Evolutionary conservation across 1,140 invertebrate genomes (phyloP).

Genomic region (Centruroides vittatus): DNA sequence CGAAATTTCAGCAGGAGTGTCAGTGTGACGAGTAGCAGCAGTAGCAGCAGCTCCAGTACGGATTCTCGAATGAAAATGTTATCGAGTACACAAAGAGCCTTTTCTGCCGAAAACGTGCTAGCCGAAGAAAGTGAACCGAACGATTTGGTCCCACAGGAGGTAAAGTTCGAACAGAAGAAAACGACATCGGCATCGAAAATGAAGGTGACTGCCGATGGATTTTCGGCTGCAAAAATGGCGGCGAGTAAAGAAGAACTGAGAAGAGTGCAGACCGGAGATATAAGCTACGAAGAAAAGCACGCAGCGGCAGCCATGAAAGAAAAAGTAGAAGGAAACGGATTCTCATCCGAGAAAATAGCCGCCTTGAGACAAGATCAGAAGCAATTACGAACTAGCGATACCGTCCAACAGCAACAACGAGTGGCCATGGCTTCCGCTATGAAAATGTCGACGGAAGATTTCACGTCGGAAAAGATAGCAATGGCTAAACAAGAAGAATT

Average conservation of each 20-base stretch:
- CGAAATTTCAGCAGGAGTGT: slow-evolving; percentile 9
- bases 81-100: not conserved
- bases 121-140: slow-evolving; percentile 7
- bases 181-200: slow-evolving; percentile 61
- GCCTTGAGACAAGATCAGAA: slow-evolving; percentile 36
- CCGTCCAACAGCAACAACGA: slow-evolving; percentile 65
- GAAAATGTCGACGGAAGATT: slow-evolving; percentile 67
- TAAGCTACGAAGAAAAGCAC: slow-evolving; percentile 59
- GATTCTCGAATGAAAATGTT: not conserved
- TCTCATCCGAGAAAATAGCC: slow-evolving; percentile 54
- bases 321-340: slow-evolving; percentile 54
- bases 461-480: slow-evolving; percentile 68
- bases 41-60: slow-evolving; percentile 5
- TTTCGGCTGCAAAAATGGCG: slow-evolving; percentile 52
- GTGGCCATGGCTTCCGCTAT: slow-evolving; percentile 59
- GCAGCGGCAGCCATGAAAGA: slow-evolving; percentile 39
- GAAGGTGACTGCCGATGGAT: slow-evolving; percentile 50
- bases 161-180: slow-evolving; percentile 63
- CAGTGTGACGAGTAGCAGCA: slow-evolving; percentile 8
- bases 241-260: slow-evolving; percentile 58
- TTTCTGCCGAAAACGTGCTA: slow-evolving; percentile 9
- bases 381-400: slow-evolving; percentile 61
- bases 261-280: slow-evolving; percentile 56
- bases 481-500: slow-evolving; percentile 66
- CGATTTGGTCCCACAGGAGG: slow-evolving; percentile 38